These are phyloP conservation scores for Asobara japonica DNA, from an alignment of 1,140 invertebrate genomes.

Conservation along the genomic window DNA sequence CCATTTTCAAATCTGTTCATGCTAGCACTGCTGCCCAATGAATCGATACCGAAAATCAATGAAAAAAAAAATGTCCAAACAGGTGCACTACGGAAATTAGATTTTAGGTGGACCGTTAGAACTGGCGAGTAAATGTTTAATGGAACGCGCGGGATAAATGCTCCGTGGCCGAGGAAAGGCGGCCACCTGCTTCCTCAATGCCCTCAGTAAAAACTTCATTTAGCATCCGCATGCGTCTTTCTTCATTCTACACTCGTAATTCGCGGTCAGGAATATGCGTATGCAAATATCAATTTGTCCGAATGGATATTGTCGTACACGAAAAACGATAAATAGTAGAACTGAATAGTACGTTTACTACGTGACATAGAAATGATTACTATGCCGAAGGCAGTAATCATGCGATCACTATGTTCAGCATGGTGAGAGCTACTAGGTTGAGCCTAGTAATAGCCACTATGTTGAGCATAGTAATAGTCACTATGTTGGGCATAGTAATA, in stretches of 20 bases:
- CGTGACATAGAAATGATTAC: too few relatives aligned
- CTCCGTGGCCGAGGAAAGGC: slow-evolving; percentile 37
- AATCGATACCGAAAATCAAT: too few relatives aligned
- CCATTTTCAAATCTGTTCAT: too few relatives aligned
- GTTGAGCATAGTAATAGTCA: too few relatives aligned
- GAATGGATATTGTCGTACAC: not conserved
- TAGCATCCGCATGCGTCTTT: not conserved
- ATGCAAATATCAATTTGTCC: slow-evolving; percentile 3
- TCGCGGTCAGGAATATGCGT: not conserved
- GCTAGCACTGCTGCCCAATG: too few relatives aligned
- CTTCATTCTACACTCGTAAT: not conserved
- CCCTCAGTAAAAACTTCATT: not conserved
- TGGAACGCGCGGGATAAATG: slow-evolving; percentile 34
- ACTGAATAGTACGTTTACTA: too few relatives aligned
- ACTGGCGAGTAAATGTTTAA: slow-evolving; percentile 26
- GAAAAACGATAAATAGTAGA: not conserved
- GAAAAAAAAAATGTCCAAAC: not conserved
- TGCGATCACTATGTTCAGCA: too few relatives aligned
- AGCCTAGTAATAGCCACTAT: too few relatives aligned
- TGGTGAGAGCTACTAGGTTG: too few relatives aligned
- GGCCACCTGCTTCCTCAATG: slow-evolving; percentile 36
- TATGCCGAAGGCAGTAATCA: too few relatives aligned
- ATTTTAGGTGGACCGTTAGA: slow-evolving; percentile 41
- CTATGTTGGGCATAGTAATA: too few relatives aligned
- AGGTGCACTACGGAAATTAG: slow-evolving; percentile 36